Evolutionary conservation across 2,113 vertebrate genomes (phyloP), one percentile per base, ranked within the genome.

Genomic region (Corydoras maculifer): DNA sequence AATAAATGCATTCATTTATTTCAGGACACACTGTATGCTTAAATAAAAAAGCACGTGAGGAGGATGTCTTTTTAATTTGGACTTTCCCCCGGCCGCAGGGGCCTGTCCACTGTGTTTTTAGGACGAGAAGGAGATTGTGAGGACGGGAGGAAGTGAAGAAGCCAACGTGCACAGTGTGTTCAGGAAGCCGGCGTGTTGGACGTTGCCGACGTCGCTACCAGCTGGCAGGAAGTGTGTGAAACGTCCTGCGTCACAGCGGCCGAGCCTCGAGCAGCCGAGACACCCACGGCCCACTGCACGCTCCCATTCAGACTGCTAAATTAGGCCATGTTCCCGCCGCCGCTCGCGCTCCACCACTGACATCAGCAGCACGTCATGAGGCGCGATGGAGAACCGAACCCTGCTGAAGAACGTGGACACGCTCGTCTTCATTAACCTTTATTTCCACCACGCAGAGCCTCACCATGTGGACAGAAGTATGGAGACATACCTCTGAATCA

Each of bases 221-320:
- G 87, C 87, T 88, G 87, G 85, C 86, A 87, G 87, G 85, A 88
- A 87, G 85, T 86, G 82, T 85, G 84, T 83, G 84, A 84, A 87
- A 78, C 80, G 80, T 81, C 81, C 73, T 90, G 84, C 86, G 86
- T 91, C 88, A 90, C 80, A 68, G 83, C 74, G 83, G 79, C 79
- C 84, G 80, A 81, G 83, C 57, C 80, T 83, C 86, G 78, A 83
- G 78, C 77, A 80, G 77, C 78, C 81, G 66, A 77, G 81, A 76
- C 82, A 78, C 78, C 79, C 74, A 71, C 80, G 78, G 72, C 35
- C 35, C 35, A 75, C 62, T 77, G 83, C 84, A 77, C 78, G 78
- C 74, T 43, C 80, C 65, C 60, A 75, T 78, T 77, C 76, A 81
- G 55, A 72, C 76, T 76, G 63, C 68, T 75, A 68, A 75, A 77